Percentiles rank a stretch among this genome's conserved stretches.
phyloP scores from a whole-genome alignment of 2,797 vertebrate species.

The Sardinella longiceps region DNA sequence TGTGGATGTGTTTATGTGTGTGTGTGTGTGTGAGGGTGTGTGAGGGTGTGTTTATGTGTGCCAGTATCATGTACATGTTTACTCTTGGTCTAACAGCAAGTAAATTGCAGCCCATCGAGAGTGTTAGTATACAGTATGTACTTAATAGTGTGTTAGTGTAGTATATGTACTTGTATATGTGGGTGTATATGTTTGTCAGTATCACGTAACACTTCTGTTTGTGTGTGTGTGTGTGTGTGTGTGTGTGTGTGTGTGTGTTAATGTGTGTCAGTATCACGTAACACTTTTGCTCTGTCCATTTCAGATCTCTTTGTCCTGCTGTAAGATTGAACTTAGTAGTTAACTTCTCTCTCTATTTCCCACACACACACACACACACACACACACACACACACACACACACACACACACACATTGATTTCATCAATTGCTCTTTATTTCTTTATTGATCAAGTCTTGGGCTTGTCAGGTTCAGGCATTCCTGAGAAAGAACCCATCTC shows the following conservation, averaged over 20 bases:
- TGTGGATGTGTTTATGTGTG: neutral
- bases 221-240: no score
- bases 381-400: constrained; percentile 30
- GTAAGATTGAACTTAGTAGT: neutral
- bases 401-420: constrained; percentile 44
- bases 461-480: neutral
- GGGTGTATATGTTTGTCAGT: no score
- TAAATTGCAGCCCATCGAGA: no score
- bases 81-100: no score
- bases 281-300: neutral
- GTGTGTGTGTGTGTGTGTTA: no score
- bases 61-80: no score
- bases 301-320: neutral
- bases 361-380: constrained; percentile 25
- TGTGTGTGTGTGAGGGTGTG: neutral
- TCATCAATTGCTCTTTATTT: constrained; percentile 56
- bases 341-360: neutral
- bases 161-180: no score
- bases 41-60: neutral
- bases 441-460: neutral
- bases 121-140: no score
- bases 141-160: no score
- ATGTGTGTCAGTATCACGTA: neutral
- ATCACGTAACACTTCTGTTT: no score
- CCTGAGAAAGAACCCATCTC: neutral